phyloP scores from a whole-genome alignment of 1,140 invertebrate species.

The Neodiprion pinetum region DNA sequence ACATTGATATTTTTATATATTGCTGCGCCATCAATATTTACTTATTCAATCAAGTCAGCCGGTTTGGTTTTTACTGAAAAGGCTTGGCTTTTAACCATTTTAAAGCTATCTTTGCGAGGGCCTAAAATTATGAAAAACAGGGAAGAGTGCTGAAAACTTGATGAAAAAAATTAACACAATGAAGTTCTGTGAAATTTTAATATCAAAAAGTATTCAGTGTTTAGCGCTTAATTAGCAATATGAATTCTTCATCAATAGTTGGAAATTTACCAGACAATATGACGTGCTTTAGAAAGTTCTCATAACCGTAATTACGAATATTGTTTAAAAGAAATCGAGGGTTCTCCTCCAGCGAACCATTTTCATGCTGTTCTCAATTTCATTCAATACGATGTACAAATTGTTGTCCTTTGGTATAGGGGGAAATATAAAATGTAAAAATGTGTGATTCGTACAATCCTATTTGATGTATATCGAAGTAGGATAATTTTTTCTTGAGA shows the following conservation, averaged over 20 bases:
- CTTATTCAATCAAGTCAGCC: slow-evolving; percentile 12
- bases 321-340: no score
- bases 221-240: not conserved
- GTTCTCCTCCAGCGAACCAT: no score
- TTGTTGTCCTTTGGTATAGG: no score
- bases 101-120: not conserved
- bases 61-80: slow-evolving; percentile 11
- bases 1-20: slow-evolving; percentile 46
- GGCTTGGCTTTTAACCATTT: not conserved
- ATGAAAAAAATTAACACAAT: not conserved
- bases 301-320: no score
- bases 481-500: no score
- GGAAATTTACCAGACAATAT: no score
- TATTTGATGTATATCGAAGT: no score
- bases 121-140: not conserved
- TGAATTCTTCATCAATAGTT: not conserved
- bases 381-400: no score
- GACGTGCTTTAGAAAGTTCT: no score
- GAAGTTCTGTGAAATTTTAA: not conserved
- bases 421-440: no score
- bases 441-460: no score
- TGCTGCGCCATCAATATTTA: slow-evolving; percentile 20
- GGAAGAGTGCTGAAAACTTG: slow-evolving; percentile 3
- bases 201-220: not conserved
- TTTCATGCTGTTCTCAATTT: no score